Evolutionary conservation across 2,888 invertebrate genomes (phyloP), one percentile per base, ranked within the genome.

Genomic region (Parnassius apollo): DNA sequence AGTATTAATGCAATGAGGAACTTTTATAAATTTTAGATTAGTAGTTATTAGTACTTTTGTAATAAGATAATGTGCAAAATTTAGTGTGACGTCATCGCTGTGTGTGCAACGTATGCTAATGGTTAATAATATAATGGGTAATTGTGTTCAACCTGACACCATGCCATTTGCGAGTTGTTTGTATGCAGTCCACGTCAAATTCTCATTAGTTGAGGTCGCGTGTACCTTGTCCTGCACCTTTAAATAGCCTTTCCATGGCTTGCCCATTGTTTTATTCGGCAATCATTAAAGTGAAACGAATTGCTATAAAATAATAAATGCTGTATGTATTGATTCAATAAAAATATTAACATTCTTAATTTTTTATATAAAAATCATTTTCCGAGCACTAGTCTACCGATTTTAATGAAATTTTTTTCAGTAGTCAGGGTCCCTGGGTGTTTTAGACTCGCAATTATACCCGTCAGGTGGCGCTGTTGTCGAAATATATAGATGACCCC

Each of bases 121-220:
- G 10, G 8, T 42, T 12, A 11, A 58, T 54, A 58, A 53, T 50
- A 53, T 55, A 54, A 62, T 54, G 58, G 58, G 12, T 51, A 62
- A 59, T 62, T 59, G 44, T 58, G 50, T 50, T 49, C 56, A 35
- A 22, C 18, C 53, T 54, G 57, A 49, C 62, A 62, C n/a, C 54
- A 58, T 62, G 62, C 58, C 49, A 58, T 57, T 44, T 25, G 18
- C 49, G 35, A 11, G 13, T 50, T 35, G 18, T 62, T 62, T 55
- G 58, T 54, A 59, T 62, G 59, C 62, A 45, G 44, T n/a, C 54
- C 44, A 62, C 62, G 62, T 62, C 50, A 55, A 58, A 55, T 59
- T 44, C 44, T 59, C 62, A 62, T 62, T 62, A 62, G 58, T 42
- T 50, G 42, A 62, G 62, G 62, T 59, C 62, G 58, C 42, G 13